Evolutionary conservation across 53 echinoderm and acorn worm species (phyloP).

Genomic region (Holothuria leucospilota): DNA sequence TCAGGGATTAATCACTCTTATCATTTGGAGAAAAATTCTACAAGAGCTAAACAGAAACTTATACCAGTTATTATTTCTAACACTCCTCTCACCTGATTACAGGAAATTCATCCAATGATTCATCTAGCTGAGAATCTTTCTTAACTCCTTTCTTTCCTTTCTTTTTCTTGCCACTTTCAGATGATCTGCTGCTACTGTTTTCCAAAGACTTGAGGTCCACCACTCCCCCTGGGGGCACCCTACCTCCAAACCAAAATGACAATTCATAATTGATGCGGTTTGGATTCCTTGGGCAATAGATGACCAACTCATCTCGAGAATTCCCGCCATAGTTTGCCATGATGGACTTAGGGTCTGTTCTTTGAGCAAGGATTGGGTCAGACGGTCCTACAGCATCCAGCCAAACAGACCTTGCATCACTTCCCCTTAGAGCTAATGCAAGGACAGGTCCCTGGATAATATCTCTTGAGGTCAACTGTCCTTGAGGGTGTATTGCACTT

Average conservation of each 20-base stretch:
- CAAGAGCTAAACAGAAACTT: conserved; percentile 32
- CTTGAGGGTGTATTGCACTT: conserved; percentile 41
- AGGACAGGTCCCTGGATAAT: conserved; percentile 62
- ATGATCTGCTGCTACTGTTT: conserved; percentile 28
- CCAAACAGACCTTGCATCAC: conserved; percentile 79
- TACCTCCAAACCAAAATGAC: conserved; percentile 90
- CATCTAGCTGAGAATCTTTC: conserved; percentile 35
- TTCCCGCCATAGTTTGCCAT: conserved; percentile 88
- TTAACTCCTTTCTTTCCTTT: conserved; percentile 66
- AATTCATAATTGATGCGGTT: conserved; percentile 87
- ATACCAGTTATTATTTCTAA: not conserved
- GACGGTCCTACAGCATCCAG: conserved; percentile 87
- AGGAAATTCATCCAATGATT: conserved; percentile 26
- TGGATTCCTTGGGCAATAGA: conserved; percentile 89
- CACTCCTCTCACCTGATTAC: conserved; percentile 52
- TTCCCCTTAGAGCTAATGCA: conserved; percentile 76
- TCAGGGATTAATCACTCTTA: too few relatives aligned
- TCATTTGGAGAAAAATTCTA: not conserved
- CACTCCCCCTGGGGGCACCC: conserved; percentile 79
- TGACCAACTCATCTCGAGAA: conserved; percentile 78
- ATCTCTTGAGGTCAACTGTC: not conserved
- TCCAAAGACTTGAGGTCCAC: conserved; percentile 53
- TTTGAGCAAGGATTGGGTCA: conserved; percentile 87
- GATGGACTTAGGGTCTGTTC: conserved; percentile 91
- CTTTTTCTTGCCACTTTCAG: conserved; percentile 66